A percentile compares a stretch with the other conserved stretches of the same genome.
These are phyloP conservation scores for Drosophila kanekoi DNA, from an alignment of 2,888 invertebrate species.

Conservation along the genomic window DNA sequence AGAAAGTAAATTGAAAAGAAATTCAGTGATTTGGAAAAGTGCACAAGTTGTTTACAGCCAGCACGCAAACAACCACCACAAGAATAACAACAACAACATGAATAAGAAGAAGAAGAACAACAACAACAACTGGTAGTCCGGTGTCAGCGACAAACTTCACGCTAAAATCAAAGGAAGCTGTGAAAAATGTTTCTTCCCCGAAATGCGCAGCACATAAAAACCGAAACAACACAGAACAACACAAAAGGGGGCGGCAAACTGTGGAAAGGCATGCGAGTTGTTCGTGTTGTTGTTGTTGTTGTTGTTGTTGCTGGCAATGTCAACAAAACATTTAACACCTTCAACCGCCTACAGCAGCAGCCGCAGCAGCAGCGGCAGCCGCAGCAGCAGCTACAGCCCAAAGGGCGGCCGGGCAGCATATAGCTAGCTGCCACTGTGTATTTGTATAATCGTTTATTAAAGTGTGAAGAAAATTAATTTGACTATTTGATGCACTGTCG, in stretches of 20 bases:
- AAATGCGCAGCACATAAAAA: conserved; percentile 50
- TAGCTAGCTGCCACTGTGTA: conserved; percentile 29
- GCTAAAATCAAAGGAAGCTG: conserved; percentile 76
- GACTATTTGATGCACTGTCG: conserved; percentile 67
- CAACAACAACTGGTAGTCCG: conserved; percentile 5
- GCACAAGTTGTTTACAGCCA: conserved; percentile 68
- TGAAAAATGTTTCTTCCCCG: conserved; percentile 73
- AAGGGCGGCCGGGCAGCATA: not conserved
- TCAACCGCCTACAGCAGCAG: conserved; percentile 48
- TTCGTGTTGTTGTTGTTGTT: conserved; percentile 20
- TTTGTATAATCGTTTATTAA: conserved; percentile 76
- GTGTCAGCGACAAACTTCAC: conserved; percentile 74
- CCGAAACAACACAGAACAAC: conserved; percentile 16
- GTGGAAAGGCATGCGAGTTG: conserved; percentile 15
- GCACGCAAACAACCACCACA: conserved; percentile 24
- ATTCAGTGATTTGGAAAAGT: conserved; percentile 77
- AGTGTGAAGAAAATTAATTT: conserved; percentile 81
- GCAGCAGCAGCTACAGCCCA: conserved; percentile 11
- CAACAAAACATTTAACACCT: conserved; percentile 84
- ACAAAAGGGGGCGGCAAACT: conserved; percentile 20
- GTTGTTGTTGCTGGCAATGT: conserved; percentile 59
- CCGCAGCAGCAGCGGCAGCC: too few relatives aligned
- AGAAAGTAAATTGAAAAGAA: conserved; percentile 60
- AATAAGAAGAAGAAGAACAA: not conserved
- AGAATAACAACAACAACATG: conserved; percentile 42